A percentile compares a stretch with the other conserved stretches of the same genome.
These are phyloP conservation scores for Gavia stellata DNA, from an alignment of 2,113 vertebrate genomes.

Conservation along the genomic window DNA sequence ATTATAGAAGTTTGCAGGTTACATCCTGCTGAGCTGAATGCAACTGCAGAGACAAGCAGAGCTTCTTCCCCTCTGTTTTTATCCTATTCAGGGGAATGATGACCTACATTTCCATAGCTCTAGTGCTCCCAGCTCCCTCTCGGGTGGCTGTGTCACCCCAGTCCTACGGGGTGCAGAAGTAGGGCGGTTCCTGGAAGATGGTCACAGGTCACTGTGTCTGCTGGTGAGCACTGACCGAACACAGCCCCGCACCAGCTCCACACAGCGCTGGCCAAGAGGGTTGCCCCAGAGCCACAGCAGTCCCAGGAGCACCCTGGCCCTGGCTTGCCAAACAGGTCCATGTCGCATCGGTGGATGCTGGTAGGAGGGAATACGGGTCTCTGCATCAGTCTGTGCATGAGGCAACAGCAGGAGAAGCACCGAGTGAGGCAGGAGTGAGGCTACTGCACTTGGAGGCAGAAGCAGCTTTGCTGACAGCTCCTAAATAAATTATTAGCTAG, in stretches of 20 bases:
- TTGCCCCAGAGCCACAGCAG: fast-evolving
- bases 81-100: background rate
- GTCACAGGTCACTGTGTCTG: background rate
- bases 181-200: background rate
- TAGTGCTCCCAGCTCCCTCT: background rate
- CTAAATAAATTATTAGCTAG: slow-evolving; percentile 62
- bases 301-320: background rate
- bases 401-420: background rate
- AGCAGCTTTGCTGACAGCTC: slow-evolving; percentile 5
- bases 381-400: fast-evolving
- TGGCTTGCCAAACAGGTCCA: fast-evolving
- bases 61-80: background rate
- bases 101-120: background rate
- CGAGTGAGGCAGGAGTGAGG: background rate
- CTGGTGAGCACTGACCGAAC: fast-evolving
- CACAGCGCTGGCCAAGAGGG: too few species aligned
- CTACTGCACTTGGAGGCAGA: background rate
- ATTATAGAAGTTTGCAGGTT: background rate
- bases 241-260: fast-evolving
- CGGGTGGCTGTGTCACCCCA: fast-evolving
- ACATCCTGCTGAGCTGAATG: background rate
- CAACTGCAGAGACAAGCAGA: background rate
- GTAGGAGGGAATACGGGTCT: fast-evolving
- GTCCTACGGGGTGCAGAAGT: fast-evolving
- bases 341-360: fast-evolving